Percentiles rank a stretch among this genome's conserved stretches.
Evolutionary conservation across 2,113 vertebrate genomes (phyloP).

Genomic region (Natator depressus): DNA sequence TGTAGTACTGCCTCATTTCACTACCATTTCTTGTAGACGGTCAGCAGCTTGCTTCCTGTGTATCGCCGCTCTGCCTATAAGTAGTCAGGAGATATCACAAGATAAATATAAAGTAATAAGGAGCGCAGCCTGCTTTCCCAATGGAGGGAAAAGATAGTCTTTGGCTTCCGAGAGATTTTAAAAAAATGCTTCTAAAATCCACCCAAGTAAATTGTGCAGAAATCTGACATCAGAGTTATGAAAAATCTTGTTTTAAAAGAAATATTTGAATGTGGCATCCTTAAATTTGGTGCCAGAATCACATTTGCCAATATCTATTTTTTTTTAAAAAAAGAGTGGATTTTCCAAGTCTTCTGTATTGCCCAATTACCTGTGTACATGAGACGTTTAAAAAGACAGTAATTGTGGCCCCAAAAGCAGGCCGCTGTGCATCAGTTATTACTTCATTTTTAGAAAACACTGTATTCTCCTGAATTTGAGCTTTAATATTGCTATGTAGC

Average conservation of each 20-base stretch:
- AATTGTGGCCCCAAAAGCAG: conserved; percentile 10
- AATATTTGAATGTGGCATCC: neutral
- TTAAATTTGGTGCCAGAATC: neutral
- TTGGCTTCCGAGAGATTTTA: neutral
- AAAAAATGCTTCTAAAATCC: neutral
- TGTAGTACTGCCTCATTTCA: conserved; percentile 34
- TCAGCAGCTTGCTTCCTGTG: conserved; percentile 75
- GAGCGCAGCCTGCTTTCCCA: neutral
- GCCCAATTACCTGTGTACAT: neutral
- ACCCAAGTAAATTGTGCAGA: neutral
- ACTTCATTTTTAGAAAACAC: conserved; percentile 20
- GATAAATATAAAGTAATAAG: conserved; percentile 73
- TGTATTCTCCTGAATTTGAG: conserved; percentile 75
- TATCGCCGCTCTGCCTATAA: conserved; percentile 74
- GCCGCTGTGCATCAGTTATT: neutral
- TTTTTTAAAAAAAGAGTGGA: neutral
- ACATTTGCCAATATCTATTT: neutral
- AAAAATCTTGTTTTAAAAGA: neutral
- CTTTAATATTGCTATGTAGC: conserved; percentile 84
- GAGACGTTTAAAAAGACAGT: neutral
- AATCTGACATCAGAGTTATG: neutral
- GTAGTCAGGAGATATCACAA: conserved; percentile 63
- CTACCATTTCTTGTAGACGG: conserved; percentile 43
- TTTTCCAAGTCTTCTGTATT: neutral
- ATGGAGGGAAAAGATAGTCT: neutral